Evolutionary conservation across 1,140 invertebrate species (phyloP).

Genomic region (Lepidurus arcticus): DNA sequence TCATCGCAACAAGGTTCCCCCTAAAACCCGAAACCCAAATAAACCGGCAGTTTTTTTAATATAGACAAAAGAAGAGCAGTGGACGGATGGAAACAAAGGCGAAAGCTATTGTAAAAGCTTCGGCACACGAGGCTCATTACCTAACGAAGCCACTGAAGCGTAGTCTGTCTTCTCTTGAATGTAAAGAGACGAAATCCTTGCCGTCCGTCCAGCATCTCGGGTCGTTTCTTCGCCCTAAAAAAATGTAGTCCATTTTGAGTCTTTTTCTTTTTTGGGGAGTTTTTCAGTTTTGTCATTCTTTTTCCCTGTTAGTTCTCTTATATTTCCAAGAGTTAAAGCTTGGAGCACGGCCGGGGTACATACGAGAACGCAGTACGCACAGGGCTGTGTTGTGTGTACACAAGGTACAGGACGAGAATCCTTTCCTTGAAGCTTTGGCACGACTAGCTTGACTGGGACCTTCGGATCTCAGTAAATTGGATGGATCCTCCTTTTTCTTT

Average conservation of each 20-base stretch:
- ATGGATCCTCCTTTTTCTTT: background rate
- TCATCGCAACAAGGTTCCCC: too few species aligned
- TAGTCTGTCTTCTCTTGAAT: conserved; percentile 19
- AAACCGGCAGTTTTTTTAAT: too few species aligned
- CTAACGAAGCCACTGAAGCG: conserved; percentile 14
- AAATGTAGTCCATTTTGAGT: background rate
- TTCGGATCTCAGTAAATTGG: background rate
- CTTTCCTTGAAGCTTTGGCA: background rate
- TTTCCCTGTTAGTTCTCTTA: background rate
- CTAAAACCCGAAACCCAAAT: too few species aligned
- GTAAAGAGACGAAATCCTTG: background rate
- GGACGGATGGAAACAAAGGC: background rate
- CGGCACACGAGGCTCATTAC: background rate
- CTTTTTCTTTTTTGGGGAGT: background rate
- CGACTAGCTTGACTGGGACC: conserved; percentile 12
- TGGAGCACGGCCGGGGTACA: too few species aligned
- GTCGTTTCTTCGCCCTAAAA: background rate
- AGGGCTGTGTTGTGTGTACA: background rate
- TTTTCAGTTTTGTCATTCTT: background rate
- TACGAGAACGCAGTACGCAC: background rate
- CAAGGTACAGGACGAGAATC: conserved; percentile 1
- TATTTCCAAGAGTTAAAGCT: too few species aligned
- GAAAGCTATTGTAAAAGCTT: background rate
- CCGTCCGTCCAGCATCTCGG: background rate
- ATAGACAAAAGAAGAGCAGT: too few species aligned